Evolutionary conservation across 2,797 vertebrate species (phyloP).

Genomic region (Capromys pilorides): DNA sequence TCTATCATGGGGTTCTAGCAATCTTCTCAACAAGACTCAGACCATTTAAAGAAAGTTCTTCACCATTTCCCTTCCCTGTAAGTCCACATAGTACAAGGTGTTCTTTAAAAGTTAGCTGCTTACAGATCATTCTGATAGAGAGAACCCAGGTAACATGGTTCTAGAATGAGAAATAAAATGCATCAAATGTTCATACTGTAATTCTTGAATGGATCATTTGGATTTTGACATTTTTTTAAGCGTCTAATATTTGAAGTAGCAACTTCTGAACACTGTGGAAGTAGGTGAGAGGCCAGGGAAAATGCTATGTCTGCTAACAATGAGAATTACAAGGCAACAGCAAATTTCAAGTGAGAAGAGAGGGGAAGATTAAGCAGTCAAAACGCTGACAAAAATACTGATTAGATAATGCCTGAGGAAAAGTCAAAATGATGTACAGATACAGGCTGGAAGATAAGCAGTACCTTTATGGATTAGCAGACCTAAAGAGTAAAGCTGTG

Average conservation of each 20-base stretch:
- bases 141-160: neutral
- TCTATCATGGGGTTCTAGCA: neutral
- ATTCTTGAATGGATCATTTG: neutral
- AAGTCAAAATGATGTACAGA: slow-evolving; percentile 33
- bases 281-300: neutral
- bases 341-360: neutral
- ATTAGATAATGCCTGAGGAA: neutral
- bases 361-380: neutral
- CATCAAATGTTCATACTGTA: neutral
- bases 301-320: neutral
- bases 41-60: neutral
- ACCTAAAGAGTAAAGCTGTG: neutral
- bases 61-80: neutral
- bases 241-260: neutral
- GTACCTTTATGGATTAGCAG: neutral
- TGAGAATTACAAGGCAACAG: neutral
- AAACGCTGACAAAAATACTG: neutral
- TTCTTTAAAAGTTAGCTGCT: neutral
- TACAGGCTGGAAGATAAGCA: neutral
- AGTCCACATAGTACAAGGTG: neutral
- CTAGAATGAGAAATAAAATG: neutral
- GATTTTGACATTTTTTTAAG: neutral
- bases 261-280: neutral
- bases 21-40: neutral
- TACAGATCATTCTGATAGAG: neutral